A percentile compares a stretch with the other conserved stretches of the same genome.
These are phyloP conservation scores for Micoletzkya japonica DNA, from an alignment of 2,888 invertebrate genomes.

Conservation along the genomic window DNA sequence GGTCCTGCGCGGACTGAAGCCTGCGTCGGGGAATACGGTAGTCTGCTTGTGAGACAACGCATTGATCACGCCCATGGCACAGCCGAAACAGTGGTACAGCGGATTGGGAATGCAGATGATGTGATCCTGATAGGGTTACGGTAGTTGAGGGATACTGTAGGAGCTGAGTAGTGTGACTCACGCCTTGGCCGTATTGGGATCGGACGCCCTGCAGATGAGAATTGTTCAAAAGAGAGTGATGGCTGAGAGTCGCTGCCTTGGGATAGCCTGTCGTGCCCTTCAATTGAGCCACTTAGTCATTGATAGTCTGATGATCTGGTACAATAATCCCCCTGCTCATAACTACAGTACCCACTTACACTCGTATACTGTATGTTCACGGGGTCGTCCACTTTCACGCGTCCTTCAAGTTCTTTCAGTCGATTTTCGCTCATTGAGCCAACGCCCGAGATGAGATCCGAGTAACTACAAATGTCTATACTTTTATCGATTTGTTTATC, in stretches of 20 bases:
- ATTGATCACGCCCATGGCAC: constrained; percentile 71
- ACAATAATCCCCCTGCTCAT: too few relatives aligned
- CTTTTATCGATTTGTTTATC: too few relatives aligned
- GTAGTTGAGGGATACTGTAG: neutral
- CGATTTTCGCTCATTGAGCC: constrained; percentile 52
- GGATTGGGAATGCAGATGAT: constrained; percentile 37
- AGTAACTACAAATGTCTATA: constrained; percentile 44
- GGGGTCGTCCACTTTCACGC: constrained; percentile 73
- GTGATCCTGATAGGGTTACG: constrained; percentile 3
- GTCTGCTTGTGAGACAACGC: constrained; percentile 68
- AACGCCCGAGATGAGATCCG: constrained; percentile 65
- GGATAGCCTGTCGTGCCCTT: constrained; percentile 79
- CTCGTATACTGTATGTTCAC: constrained; percentile 71
- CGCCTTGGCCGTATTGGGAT: constrained; percentile 61
- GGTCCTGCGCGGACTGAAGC: constrained; percentile 70
- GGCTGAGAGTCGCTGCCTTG: constrained; percentile 73
- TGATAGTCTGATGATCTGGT: too few relatives aligned
- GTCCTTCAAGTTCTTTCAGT: constrained; percentile 67
- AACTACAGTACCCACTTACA: constrained; percentile 4
- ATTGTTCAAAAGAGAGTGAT: constrained; percentile 78
- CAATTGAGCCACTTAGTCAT: neutral
- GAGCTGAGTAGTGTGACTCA: constrained; percentile 2
- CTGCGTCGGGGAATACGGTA: constrained; percentile 63
- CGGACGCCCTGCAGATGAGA: constrained; percentile 71
- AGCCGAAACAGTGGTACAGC: constrained; percentile 75